Percentiles rank a stretch among this genome's conserved stretches.
Evolutionary conservation across 2,888 invertebrate species (phyloP).

Genomic region (Automeris io): DNA sequence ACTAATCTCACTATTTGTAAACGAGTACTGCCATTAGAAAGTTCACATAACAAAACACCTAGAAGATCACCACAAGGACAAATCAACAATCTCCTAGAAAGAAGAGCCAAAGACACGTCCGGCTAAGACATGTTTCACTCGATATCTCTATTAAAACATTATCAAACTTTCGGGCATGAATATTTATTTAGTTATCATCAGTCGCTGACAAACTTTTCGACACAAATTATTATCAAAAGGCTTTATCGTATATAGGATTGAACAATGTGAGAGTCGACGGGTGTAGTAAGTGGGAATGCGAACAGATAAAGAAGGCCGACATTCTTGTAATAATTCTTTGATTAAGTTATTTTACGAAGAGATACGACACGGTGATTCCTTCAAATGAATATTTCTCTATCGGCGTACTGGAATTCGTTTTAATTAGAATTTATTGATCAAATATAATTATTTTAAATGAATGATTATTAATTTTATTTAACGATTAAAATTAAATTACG

Average conservation of each 20-base stretch:
- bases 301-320: background rate
- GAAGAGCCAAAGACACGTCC: too few species aligned
- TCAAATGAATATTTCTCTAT: background rate
- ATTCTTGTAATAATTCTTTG: background rate
- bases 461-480: slow-evolving; percentile 5
- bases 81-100: too few species aligned
- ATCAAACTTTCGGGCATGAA: too few species aligned
- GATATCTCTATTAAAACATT: too few species aligned
- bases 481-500: slow-evolving; percentile 2
- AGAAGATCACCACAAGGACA: too few species aligned
- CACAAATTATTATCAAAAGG: background rate
- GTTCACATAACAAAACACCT: too few species aligned
- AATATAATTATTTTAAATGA: slow-evolving; percentile 4
- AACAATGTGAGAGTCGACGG: background rate
- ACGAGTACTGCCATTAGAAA: too few species aligned
- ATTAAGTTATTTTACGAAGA: background rate
- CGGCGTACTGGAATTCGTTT: slow-evolving; percentile 3
- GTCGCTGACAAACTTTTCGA: background rate
- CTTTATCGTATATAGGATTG: background rate
- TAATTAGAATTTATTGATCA: slow-evolving; percentile 9
- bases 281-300: background rate
- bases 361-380: background rate
- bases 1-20: too few species aligned
- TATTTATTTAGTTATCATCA: too few species aligned
- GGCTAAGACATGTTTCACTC: too few species aligned